Base-by-base conservation (phyloP, 1,140 invertebrate species). In the Zaprionus tsacasi region DNA sequence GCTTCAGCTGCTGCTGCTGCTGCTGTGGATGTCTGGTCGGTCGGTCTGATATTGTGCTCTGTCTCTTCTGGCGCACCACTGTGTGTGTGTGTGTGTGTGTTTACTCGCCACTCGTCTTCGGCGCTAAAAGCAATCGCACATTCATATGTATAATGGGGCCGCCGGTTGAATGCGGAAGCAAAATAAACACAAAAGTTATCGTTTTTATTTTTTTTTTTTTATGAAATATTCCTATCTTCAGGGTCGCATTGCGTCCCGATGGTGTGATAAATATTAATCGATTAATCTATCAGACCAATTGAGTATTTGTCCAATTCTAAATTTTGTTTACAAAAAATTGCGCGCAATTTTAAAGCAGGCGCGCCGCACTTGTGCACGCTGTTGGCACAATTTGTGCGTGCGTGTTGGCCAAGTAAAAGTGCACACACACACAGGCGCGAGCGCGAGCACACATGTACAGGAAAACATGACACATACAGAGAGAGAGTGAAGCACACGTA, bases 121-220 rank as follows among this genome's bases (percentile, higher is more conserved):
- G 40, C 64, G 65, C 48, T 55, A 48, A 66, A 72, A 72, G 27
- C 56, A 72, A 52, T 35, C 33, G 58, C 25, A n/a, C 17, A 60
- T 64, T 78, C 75, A 78, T 78, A 71, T 82, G 82, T 43, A 56
- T 71, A 68, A 33, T 50, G 50, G 25, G 40, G 56, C 30, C 56
- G 61, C 61, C 63, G 60, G 64, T 70, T 36, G 66, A 78, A 87
- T 73, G 79, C 82, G 82, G 82, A 86, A 86, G 82, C 76, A 76
- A 86, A 86, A 75, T 48, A 64, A 81, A 80, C 66, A 73, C 38
- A 56, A 60, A 68, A 17, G 30, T 43, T 25, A 25, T 21, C 5
- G 21, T 25, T 50, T 21, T 21, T 50, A 30, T 30, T 50, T 50
- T 40, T 40, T 40, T 12, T 40, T 3, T 40, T 4, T 5, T 40